Base-by-base conservation (phyloP, 2,888 invertebrate species). In the Calliphora vomitoria region DNA sequence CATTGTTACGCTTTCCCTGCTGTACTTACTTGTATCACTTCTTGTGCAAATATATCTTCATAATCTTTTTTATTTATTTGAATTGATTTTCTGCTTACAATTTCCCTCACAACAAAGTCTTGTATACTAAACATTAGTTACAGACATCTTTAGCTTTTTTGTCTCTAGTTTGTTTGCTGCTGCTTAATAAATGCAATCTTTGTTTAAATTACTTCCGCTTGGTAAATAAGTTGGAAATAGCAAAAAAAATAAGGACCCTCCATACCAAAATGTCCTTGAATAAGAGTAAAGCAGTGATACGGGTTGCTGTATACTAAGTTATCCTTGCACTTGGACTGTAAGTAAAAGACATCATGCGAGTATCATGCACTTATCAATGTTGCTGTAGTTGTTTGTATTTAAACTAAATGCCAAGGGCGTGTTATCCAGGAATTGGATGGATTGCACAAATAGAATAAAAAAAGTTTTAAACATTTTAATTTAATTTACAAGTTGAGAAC, bases 371-470 rank as follows among this genome's bases (percentile, higher is more conserved):
- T 85, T 87, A 85, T 82, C 85, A 82, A 44, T 78, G 75, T 25
- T 60, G 50, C 13, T 78, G 81, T 35, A 69, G 64, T 72, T 82
- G 58, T 44, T 79, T 75, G 64, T 71, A 69, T 66, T 68, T 69
- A 74, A 72, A 82, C 64, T 82, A 88, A 88, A 88, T 88, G 88
- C 88, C 88, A 88, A 88, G 88, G 88, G 87, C 88, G 85, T 85
- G 82, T 83, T 82, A 87, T 80, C 85, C 88, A 44, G 85, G 60
- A 69, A 85, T 82, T 82, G 78, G 35, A 66, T 82, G 68, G 68
- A 78, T 78, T 71, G 71, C 3, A 66, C n/a, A 31, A 6, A 66
- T 25, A 58, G 64, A 44, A 11, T 18, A 74, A 47, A 85, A 75
- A 82, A 82, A 85, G 25, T 82, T 82, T 85, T 60, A 85, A 87